Percentiles rank a stretch among this genome's conserved stretches.
phyloP scores from a whole-genome alignment of 2,113 vertebrate genomes.

The Sarotherodon lohbergeri region DNA sequence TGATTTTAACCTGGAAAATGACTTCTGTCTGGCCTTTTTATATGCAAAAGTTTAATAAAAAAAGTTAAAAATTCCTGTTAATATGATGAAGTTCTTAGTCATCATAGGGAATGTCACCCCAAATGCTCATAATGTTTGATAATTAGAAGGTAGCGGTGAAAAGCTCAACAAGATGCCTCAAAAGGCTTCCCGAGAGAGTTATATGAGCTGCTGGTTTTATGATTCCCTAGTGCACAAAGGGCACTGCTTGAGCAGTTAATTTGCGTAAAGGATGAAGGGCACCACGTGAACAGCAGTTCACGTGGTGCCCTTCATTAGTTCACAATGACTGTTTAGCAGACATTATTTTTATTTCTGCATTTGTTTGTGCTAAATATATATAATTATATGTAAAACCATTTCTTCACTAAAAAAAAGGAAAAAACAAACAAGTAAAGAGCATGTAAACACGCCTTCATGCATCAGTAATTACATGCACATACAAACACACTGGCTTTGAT shows the following conservation, averaged over 20 bases:
- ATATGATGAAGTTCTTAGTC: slow-evolving; percentile 22
- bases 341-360: background rate
- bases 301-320: background rate
- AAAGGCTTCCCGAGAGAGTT: slow-evolving; percentile 21
- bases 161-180: slow-evolving; percentile 5
- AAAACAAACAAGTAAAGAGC: background rate
- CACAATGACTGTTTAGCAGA: background rate
- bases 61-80: background rate
- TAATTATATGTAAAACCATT: background rate
- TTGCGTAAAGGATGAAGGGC: slow-evolving; percentile 26
- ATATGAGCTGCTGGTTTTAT: slow-evolving; percentile 44
- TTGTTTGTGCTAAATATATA: background rate
- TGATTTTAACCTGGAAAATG: background rate
- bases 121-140: slow-evolving; percentile 35
- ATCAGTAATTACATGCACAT: background rate
- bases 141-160: slow-evolving; percentile 39
- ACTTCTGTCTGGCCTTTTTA: background rate
- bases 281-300: background rate
- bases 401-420: background rate
- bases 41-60: background rate
- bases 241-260: slow-evolving; percentile 3
- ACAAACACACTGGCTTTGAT: background rate
- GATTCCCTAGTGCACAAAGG: slow-evolving; percentile 20
- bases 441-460: background rate
- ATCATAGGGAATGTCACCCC: slow-evolving; percentile 24